A percentile compares a stretch with the other conserved stretches of the same genome.
phyloP scores from a whole-genome alignment of 30 jellyfish, hydroid and myxozoan species.

The Aurelia sp. region DNA sequence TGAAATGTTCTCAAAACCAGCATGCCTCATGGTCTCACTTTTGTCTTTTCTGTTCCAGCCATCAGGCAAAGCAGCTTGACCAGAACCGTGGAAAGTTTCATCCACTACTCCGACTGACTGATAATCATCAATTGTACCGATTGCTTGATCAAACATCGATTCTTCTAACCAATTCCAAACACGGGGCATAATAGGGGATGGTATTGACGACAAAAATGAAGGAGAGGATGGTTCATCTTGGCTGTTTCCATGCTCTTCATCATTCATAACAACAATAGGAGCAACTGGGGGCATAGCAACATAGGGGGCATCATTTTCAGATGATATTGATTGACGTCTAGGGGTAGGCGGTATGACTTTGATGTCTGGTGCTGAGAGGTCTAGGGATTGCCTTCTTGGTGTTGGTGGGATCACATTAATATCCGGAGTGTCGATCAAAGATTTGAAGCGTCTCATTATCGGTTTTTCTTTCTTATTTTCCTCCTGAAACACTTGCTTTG shows the following conservation, averaged over 20 bases:
- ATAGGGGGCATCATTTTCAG: conserved; percentile 11
- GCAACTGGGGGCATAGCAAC: background rate
- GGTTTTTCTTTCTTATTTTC: background rate
- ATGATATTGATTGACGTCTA: conserved; percentile 44
- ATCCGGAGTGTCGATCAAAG: conserved; percentile 51
- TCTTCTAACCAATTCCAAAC: conserved; percentile 74
- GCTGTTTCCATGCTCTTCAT: background rate
- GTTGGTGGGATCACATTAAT: conserved; percentile 63
- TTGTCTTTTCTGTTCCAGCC: background rate
- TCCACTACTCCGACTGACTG: background rate
- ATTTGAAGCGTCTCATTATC: background rate
- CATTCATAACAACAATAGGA: background rate
- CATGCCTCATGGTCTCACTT: background rate
- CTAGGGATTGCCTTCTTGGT: conserved; percentile 64
- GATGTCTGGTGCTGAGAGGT: conserved; percentile 22
- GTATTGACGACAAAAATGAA: conserved; percentile 30
- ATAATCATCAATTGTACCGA: conserved; percentile 6
- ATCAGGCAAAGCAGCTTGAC: too few species aligned
- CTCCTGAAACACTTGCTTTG: too few species aligned
- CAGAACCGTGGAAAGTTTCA: background rate
- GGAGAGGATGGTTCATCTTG: conserved; percentile 43
- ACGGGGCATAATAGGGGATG: conserved; percentile 61
- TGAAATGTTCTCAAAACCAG: background rate
- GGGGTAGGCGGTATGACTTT: conserved; percentile 57
- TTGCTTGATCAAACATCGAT: conserved; percentile 18